These are phyloP conservation scores for Lepisosteus osseus DNA, from an alignment of 2,113 vertebrate genomes.

Conservation along the genomic window DNA sequence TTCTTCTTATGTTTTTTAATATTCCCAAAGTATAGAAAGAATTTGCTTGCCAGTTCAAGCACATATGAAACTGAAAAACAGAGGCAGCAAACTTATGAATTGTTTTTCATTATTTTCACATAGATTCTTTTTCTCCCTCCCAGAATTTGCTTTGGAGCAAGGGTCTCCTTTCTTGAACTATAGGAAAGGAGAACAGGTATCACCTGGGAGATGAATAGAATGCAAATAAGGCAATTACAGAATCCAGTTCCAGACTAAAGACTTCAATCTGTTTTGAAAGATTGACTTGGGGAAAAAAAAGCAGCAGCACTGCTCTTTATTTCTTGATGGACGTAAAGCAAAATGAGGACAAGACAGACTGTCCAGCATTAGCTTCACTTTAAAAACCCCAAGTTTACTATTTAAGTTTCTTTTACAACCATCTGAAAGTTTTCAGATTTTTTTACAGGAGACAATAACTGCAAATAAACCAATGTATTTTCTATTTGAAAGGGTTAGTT, in stretches of 20 bases:
- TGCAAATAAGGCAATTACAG: slow-evolving; percentile 3
- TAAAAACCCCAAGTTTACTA: background rate
- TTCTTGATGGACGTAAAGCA: background rate
- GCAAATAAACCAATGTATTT: too few species aligned
- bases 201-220: slow-evolving; percentile 5
- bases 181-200: background rate
- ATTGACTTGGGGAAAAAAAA: background rate
- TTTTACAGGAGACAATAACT: too few species aligned
- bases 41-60: too few species aligned
- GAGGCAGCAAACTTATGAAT: too few species aligned
- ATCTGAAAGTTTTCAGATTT: background rate
- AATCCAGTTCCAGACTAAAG: background rate
- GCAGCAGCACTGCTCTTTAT: background rate
- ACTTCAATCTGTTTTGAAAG: slow-evolving; percentile 2
- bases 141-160: too few species aligned
- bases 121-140: too few species aligned
- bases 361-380: background rate
- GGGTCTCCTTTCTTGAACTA: background rate
- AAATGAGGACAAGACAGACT: background rate
- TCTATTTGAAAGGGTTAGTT: too few species aligned
- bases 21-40: too few species aligned
- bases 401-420: background rate
- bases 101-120: too few species aligned
- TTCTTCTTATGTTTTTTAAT: too few species aligned
- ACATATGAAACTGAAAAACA: too few species aligned